Conservation (phyloP, 2,888 invertebrate species). For the Chorisops tibialis region DNA sequence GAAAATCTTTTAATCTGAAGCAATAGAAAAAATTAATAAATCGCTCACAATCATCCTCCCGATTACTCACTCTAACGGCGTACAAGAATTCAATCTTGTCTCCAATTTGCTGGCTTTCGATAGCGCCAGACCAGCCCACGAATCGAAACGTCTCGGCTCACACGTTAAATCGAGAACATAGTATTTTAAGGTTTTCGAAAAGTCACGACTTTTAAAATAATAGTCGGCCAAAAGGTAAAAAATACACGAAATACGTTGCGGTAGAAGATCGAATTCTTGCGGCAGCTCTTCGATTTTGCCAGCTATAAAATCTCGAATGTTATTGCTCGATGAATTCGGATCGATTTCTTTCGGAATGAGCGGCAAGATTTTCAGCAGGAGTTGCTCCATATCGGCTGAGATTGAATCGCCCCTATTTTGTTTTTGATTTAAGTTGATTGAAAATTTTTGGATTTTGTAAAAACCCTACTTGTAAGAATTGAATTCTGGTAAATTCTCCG, state of each 20-base stretch:
- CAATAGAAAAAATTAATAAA: no score
- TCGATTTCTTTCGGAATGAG: conserved; percentile 67
- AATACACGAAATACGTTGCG: conserved; percentile 66
- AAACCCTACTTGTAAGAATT: conserved; percentile 61
- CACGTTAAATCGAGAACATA: conserved; percentile 80
- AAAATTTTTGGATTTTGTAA: background rate
- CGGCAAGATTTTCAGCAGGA: conserved; percentile 67
- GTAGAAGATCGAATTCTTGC: conserved; percentile 54
- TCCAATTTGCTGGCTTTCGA: conserved; percentile 75
- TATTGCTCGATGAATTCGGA: conserved; percentile 60
- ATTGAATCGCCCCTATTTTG: conserved; percentile 62
- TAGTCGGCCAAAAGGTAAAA: conserved; percentile 92
- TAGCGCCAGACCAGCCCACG: conserved; percentile 90
- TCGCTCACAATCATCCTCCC: background rate
- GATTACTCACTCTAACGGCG: conserved; percentile 55
- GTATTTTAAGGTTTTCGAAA: conserved; percentile 70
- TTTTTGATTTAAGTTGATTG: background rate
- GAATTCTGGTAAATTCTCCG: conserved; percentile 74
- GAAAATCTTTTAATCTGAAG: conserved; percentile 59
- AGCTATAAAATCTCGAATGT: conserved; percentile 66
- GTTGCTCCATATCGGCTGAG: conserved; percentile 73
- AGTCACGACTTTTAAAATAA: conserved; percentile 84
- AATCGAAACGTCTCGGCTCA: conserved; percentile 76
- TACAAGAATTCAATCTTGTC: conserved; percentile 73
- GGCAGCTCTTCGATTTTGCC: conserved; percentile 60